Base-by-base conservation (phyloP, 2,113 vertebrate genomes). In the Pleuronectes platessa region DNA sequence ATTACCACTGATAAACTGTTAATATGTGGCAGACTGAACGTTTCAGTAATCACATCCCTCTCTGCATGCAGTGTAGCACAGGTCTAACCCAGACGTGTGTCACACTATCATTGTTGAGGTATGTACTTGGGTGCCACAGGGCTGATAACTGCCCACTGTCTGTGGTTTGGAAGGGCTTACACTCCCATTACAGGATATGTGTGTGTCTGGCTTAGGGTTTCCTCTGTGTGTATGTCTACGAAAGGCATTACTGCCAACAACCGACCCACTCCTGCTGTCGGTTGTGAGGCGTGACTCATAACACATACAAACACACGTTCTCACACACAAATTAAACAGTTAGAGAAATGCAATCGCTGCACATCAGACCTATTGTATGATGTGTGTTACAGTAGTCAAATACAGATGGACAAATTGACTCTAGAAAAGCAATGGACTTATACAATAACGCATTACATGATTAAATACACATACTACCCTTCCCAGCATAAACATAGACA, bases 141-240 rank as follows among this genome's bases (percentile, higher is more conserved):
- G 71, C 68, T 77, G 80, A 86, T 77, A 69, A 83, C 69, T 74
- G 73, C 81, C 81, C 73, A 77, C 80, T 72, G 66, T 64, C 63
- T 76, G 81, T 80, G 84, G 84, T 71, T 56, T 67, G 24, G 65
- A 76, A 74, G 27, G 55, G 65, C 66, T 86, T 80, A 80, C 31
- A 17, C 54, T 76, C 69, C 73, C 21, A 83, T 86, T 79, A 83
- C 60, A 79, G 72, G 80, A 86, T 86, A 70, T 85, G 55, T 70
- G 65, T 69, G 61, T 69, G 75, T 81, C 61, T 78, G 74, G 61
- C 60, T 40, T 35, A 13, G 4, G 74, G 20, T 61, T 82, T 40
- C 61, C 47, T 74, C 61, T 62, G 15, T 83, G 76, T 83, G 40
- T 76, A 27, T 59, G 84, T 82, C 76, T 86, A 69, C 10, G 7